Base-by-base conservation (phyloP, 2,113 vertebrate species). In the Lipotes vexillifer region DNA sequence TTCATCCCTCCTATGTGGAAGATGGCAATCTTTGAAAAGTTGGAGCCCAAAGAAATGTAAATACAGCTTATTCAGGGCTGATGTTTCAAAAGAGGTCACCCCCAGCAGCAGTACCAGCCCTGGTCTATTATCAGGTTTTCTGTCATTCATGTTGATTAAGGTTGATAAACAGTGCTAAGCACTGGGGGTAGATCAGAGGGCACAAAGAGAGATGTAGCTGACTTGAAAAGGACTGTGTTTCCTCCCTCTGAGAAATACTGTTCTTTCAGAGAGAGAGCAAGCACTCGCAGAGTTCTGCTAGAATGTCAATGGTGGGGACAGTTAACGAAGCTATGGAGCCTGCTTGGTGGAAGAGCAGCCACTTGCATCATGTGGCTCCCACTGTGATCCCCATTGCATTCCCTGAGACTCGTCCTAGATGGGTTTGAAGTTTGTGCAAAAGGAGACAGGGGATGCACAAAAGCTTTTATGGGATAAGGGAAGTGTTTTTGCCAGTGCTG, bases 61-160 rank as follows among this genome's bases (percentile, higher is more conserved):
- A 99, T 98, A 97, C 11, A 96, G 86, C 88, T 97, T 95, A 98
- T 98, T 98, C 97, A 97, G 95, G 65, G n/a, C 89, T 98, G 98
- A 98, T 97, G 98, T 99, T 99, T 99, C 98, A 98, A 98, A 99
- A 98, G 98, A 97, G 93, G 96, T 94, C 90, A 96, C 84, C 82
- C 98, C 98, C 97, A 98, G 97, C 94, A 97, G 98, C 94, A 82
- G 96, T 94, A 97, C 94, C 89, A 97, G 90, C 90, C 86, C 97
- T 98, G 98, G 97, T 97, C 88, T 97, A 97, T 98, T 98, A 98
- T 98, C 98, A 98, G 93, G 92, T 96, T 98, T 98, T 90, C 98
- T 98, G 98, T 96, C 98, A 98, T 96, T 99, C 98, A 98, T 31
- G 92, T 98, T 98, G 98, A 99, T 98, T 98, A 98, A 98, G 98